phyloP scores from a whole-genome alignment of 2,797 vertebrate genomes.

The Hybognathus amarus region DNA sequence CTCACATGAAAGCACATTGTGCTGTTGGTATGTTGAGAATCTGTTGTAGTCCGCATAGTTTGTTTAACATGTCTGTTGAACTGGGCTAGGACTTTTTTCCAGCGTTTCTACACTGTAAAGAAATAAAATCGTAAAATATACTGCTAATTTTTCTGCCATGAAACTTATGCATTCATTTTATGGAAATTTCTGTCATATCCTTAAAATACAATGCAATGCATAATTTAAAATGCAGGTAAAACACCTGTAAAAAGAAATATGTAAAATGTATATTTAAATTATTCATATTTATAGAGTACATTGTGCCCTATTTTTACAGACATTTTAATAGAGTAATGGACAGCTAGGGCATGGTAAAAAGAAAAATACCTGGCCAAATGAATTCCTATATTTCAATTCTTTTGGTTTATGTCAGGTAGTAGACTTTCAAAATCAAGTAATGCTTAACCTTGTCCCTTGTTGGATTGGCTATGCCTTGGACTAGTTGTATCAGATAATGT shows the following conservation, averaged over 20 bases:
- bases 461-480: not conserved
- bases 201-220: not conserved
- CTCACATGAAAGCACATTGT: slow-evolving; percentile 45
- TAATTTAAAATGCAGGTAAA: not conserved
- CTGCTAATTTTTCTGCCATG: not conserved
- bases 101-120: not conserved
- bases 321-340: not conserved
- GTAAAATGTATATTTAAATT: not conserved
- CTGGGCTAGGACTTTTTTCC: slow-evolving; percentile 20
- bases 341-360: slow-evolving; percentile 27
- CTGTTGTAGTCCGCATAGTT: slow-evolving; percentile 46
- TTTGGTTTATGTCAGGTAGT: not conserved
- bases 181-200: not conserved
- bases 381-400: not conserved
- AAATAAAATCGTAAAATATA: not conserved
- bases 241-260: not conserved
- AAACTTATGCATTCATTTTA: not conserved
- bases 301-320: not conserved
- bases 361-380: not conserved
- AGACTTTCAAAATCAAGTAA: slow-evolving; percentile 1
- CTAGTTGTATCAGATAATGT: slow-evolving; percentile 54
- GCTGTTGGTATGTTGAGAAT: slow-evolving; percentile 52
- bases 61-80: slow-evolving; percentile 45
- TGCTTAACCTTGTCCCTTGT: not conserved
- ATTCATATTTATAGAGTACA: not conserved